Conservation (phyloP, 2,797 vertebrate species). For the Bradypodion pumilum region DNA sequence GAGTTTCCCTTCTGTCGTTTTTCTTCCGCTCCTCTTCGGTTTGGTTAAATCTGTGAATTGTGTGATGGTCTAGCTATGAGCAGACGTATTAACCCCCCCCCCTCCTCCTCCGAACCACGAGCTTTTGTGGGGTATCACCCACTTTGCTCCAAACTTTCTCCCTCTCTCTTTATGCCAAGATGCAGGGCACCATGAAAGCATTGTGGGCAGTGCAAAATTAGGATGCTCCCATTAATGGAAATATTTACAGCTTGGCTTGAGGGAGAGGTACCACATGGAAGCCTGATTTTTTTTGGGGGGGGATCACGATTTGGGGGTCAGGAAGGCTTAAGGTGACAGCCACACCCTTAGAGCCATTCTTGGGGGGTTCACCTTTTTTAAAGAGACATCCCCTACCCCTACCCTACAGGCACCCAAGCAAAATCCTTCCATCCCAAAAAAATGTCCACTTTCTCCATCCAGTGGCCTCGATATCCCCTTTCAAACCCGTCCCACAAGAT, state of each 20-base stretch:
- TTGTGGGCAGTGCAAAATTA: neutral
- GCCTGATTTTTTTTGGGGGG: too few relatives aligned
- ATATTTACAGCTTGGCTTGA: neutral
- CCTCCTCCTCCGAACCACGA: too few relatives aligned
- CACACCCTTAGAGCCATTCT: neutral
- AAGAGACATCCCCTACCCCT: too few relatives aligned
- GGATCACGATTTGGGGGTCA: neutral
- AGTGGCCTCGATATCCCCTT: neutral
- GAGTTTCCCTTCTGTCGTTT: too few relatives aligned
- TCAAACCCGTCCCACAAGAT: neutral
- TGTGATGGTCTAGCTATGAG: neutral
- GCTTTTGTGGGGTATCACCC: too few relatives aligned
- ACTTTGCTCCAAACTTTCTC: neutral
- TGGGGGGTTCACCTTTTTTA: neutral
- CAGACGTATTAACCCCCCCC: neutral
- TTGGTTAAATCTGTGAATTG: neutral
- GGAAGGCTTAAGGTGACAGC: neutral
- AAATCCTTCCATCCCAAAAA: conserved; percentile 6
- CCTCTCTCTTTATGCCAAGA: neutral
- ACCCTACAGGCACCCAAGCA: neutral
- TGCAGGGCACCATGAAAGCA: neutral
- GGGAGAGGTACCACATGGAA: too few relatives aligned
- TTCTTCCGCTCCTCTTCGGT: too few relatives aligned
- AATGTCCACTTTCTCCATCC: neutral
- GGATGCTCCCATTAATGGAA: neutral